These are phyloP conservation scores for Platysternon megacephalum DNA, from an alignment of 2,113 vertebrate species.

Conservation along the genomic window DNA sequence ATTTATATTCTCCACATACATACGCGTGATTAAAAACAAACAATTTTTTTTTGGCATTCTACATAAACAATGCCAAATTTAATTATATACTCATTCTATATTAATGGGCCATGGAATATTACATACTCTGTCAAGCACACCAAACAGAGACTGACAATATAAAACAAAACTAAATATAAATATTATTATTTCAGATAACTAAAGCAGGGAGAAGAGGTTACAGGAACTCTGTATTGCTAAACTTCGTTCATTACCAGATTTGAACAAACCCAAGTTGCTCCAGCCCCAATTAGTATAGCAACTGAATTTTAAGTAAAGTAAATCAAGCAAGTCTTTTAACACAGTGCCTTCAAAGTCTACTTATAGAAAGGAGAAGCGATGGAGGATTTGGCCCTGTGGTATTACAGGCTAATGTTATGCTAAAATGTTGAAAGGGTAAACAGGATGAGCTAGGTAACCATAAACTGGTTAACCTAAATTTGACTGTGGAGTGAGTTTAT, in stretches of 20 bases:
- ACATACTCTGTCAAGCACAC: not conserved
- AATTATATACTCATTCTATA: not conserved
- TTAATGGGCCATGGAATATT: not conserved
- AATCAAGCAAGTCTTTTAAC: not conserved
- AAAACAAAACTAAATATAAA: not conserved
- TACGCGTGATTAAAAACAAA: not conserved
- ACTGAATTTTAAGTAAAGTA: not conserved
- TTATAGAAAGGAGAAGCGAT: rapidly evolving
- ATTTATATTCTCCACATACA: not conserved
- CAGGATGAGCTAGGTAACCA: not conserved
- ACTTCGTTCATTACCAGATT: not conserved
- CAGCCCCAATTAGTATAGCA: not conserved
- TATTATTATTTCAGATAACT: not conserved
- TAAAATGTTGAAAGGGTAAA: not conserved
- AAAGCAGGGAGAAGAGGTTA: not conserved
- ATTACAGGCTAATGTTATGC: not conserved
- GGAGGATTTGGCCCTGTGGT: not conserved
- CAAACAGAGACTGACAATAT: not conserved
- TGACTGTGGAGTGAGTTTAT: not conserved
- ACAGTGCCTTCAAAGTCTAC: not conserved
- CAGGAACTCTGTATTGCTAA: not conserved
- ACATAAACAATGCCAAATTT: not conserved
- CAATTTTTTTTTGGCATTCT: not conserved
- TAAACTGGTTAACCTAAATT: not conserved
- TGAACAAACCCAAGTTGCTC: not conserved